phyloP scores from a whole-genome alignment of 2,888 invertebrate genomes.

The Hemistola chrysoprasaria region DNA sequence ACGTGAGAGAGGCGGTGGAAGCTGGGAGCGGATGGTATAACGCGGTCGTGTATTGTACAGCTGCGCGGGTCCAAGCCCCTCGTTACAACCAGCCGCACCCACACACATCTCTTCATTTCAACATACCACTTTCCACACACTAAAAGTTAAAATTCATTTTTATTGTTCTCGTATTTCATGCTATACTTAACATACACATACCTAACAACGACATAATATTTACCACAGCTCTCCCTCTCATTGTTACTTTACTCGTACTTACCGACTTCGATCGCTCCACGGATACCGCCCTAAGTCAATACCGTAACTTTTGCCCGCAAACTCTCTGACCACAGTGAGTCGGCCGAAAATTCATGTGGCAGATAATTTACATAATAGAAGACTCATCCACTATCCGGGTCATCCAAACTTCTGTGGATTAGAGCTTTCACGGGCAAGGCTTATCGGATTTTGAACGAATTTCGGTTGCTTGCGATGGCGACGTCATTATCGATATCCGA shows the following conservation, averaged over 20 bases:
- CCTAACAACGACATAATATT: conserved; percentile 36
- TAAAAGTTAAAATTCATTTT: conserved; percentile 40
- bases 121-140: conserved; percentile 49
- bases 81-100: conserved; percentile 60
- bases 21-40: conserved; percentile 27
- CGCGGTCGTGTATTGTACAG: conserved; percentile 57
- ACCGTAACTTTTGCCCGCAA: conserved; percentile 68
- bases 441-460: conserved; percentile 80
- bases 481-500: conserved; percentile 81
- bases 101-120: conserved; percentile 61
- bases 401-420: conserved; percentile 78
- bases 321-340: conserved; percentile 69
- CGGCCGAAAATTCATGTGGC: conserved; percentile 72
- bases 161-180: conserved; percentile 13
- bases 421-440: conserved; percentile 73
- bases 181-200: conserved; percentile 16
- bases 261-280: conserved; percentile 53
- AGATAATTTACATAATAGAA: conserved; percentile 81
- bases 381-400: conserved; percentile 77
- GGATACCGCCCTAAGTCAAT: conserved; percentile 68
- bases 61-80: conserved; percentile 56
- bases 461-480: conserved; percentile 75
- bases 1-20: conserved; percentile 29
- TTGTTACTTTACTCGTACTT: conserved; percentile 41
- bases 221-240: conserved; percentile 38